A percentile compares a stretch with the other conserved stretches of the same genome.
Conservation (phyloP, 2,113 vertebrate species). For the Ptyas mucosa region DNA sequence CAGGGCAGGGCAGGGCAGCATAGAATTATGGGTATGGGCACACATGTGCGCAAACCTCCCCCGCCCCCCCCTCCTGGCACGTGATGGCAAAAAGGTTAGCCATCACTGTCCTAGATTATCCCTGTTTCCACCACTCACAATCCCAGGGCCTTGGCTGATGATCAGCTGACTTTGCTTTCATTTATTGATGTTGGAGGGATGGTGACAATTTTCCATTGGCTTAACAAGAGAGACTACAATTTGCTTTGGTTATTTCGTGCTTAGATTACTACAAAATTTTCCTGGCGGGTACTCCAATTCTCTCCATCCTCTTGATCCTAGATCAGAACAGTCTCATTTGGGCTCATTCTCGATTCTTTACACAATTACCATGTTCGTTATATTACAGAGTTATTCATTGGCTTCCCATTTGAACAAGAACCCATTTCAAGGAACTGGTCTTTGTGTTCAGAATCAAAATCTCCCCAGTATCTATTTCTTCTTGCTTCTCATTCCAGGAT, state of each 20-base stretch:
- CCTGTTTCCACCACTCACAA: not conserved
- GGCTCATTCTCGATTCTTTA: not conserved
- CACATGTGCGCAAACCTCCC: too few species aligned
- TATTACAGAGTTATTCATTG: not conserved
- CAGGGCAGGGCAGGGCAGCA: too few species aligned
- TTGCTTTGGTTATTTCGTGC: not conserved
- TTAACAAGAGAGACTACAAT: not conserved
- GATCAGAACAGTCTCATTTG: not conserved
- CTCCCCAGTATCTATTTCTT: not conserved
- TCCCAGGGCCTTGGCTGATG: not conserved
- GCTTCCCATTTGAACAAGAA: not conserved
- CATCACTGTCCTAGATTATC: not conserved
- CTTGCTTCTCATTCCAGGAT: not conserved
- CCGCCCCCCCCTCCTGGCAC: too few species aligned
- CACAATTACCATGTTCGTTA: not conserved
- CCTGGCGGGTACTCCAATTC: not conserved
- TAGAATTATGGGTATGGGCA: too few species aligned
- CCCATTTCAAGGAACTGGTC: not conserved
- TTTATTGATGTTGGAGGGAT: not conserved
- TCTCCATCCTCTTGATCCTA: not conserved
- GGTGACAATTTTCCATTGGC: not conserved
- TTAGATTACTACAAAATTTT: not conserved
- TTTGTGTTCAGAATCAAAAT: not conserved
- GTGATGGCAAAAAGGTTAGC: too few species aligned
- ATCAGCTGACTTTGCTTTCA: not conserved